A percentile compares a stretch with the other conserved stretches of the same genome.
Conservation (phyloP, 1,140 invertebrate genomes). For the Penaeus chinensis region DNA sequence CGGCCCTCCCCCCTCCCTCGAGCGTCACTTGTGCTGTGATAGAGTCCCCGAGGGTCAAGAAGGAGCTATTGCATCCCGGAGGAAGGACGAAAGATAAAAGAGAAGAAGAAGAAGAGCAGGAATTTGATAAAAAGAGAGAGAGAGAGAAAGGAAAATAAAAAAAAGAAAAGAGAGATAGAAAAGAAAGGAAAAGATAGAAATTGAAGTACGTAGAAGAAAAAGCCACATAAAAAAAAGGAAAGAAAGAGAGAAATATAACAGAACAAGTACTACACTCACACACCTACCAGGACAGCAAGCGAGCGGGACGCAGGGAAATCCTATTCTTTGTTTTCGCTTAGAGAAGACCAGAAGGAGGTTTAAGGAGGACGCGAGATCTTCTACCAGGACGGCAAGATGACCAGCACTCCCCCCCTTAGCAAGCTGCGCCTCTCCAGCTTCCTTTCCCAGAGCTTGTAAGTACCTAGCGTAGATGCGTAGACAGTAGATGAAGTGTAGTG, state of each 20-base stretch:
- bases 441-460: conserved; percentile 40
- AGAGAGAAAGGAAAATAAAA: not conserved
- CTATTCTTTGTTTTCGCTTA: not conserved
- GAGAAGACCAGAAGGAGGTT: conserved; percentile 1
- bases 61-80: not conserved
- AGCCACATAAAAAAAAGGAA: not conserved
- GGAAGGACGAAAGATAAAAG: not conserved
- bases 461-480: not conserved
- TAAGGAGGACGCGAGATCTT: not conserved
- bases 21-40: too few relatives aligned
- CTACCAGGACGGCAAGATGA: conserved; percentile 14
- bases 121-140: not conserved
- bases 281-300: too few relatives aligned
- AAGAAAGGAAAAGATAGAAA: not conserved
- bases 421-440: conserved; percentile 29
- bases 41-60: too few relatives aligned
- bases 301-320: not conserved
- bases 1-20: too few relatives aligned
- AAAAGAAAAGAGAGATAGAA: not conserved
- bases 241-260: not conserved
- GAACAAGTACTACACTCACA: too few relatives aligned
- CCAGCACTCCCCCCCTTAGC: conserved; percentile 24
- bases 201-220: not conserved
- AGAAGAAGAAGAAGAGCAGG: not conserved
- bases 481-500: not conserved